Conservation (phyloP, 1,140 invertebrate genomes). For the Hyphantria cunea region DNA sequence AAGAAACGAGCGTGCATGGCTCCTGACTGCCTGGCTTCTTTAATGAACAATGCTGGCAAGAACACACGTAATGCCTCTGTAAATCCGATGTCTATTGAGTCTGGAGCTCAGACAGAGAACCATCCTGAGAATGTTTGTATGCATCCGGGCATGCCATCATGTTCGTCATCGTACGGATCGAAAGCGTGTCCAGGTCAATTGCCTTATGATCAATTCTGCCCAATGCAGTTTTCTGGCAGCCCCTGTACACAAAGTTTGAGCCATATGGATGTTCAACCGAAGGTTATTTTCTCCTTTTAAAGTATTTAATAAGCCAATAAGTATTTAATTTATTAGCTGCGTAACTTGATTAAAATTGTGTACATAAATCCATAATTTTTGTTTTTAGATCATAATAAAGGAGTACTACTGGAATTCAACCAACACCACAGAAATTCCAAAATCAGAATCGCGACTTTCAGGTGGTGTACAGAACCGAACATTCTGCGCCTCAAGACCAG, state of each 20-base stretch:
- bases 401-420: conserved; percentile 31
- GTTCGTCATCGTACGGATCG: background rate
- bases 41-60: background rate
- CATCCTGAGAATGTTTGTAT: no score
- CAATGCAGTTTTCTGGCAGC: background rate
- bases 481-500: background rate
- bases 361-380: background rate
- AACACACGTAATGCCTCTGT: background rate
- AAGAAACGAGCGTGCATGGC: conserved; percentile 11
- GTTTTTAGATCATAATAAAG: conserved; percentile 26
- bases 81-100: background rate
- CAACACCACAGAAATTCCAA: background rate
- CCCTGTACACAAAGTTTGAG: background rate
- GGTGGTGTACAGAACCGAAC: no score
- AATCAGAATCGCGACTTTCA: background rate
- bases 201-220: background rate
- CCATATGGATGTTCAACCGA: background rate
- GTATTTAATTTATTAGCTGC: no score
- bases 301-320: background rate
- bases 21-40: background rate
- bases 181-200: background rate
- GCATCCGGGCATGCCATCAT: background rate
- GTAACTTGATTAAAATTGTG: background rate
- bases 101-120: conserved; percentile 3
- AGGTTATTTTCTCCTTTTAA: conserved; percentile 5